phyloP scores from a whole-genome alignment of 1,140 invertebrate species.

The Catajapyx aquilonaris region DNA sequence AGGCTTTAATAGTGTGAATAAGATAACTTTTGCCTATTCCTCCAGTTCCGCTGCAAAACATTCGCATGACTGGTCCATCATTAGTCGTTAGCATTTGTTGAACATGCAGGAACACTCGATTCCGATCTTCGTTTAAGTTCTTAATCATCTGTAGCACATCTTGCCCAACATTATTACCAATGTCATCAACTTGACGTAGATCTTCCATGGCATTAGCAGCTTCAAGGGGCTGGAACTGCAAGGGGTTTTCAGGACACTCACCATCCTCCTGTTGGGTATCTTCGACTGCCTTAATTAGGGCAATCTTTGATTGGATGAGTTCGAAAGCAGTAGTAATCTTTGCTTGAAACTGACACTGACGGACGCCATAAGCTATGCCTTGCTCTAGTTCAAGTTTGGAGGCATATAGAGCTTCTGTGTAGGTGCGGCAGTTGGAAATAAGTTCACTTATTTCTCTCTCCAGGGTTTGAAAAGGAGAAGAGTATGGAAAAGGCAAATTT shows the following conservation, averaged over 20 bases:
- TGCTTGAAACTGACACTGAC: background rate
- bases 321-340: background rate
- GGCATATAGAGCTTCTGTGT: background rate
- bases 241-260: too few relatives aligned
- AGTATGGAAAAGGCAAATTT: constrained; percentile 2
- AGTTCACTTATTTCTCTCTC: background rate
- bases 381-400: constrained; percentile 1
- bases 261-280: background rate
- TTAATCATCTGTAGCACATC: background rate
- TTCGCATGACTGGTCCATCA: too few relatives aligned
- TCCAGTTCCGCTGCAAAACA: too few relatives aligned
- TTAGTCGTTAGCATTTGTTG: too few relatives aligned
- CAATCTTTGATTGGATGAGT: too few relatives aligned
- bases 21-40: background rate
- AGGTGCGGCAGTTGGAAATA: background rate
- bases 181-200: background rate
- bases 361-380: background rate
- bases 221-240: background rate
- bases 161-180: background rate
- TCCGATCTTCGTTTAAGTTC: background rate
- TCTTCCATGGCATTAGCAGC: background rate
- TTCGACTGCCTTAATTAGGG: too few relatives aligned
- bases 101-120: background rate
- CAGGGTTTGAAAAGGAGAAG: constrained; percentile 3
- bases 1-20: background rate